Percentiles rank a stretch among this genome's conserved stretches.
phyloP scores from a whole-genome alignment of 2,888 invertebrate species.

The Drosophila niveifrons region DNA sequence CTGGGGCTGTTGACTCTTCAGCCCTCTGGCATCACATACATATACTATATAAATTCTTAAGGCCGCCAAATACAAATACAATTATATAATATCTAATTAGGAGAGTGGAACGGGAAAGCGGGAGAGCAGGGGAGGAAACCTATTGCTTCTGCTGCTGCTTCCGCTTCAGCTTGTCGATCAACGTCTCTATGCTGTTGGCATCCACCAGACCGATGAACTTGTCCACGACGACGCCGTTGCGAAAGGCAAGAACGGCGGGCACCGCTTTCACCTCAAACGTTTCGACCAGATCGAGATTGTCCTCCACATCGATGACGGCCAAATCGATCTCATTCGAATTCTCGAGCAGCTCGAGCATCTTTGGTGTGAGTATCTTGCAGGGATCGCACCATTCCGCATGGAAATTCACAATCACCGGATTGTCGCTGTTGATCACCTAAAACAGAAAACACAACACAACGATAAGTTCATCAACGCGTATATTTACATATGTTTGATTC shows the following conservation, averaged over 20 bases:
- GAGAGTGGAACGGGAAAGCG: not conserved
- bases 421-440: constrained; percentile 91
- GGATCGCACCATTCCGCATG: constrained; percentile 97
- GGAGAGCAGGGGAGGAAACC: not conserved
- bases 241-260: constrained; percentile 90
- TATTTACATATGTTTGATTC: constrained; percentile 23
- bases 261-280: constrained; percentile 94
- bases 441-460: constrained; percentile 25
- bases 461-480: not conserved
- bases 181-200: constrained; percentile 91
- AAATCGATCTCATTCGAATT: constrained; percentile 90
- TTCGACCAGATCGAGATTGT: constrained; percentile 92
- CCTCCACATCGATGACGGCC: constrained; percentile 93
- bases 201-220: constrained; percentile 95
- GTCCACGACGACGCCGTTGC: constrained; percentile 93
- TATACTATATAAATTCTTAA: constrained; percentile 48
- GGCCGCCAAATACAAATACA: constrained; percentile 46
- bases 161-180: constrained; percentile 88
- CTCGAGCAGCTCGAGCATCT: constrained; percentile 91
- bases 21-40: constrained; percentile 22
- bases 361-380: constrained; percentile 94
- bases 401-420: constrained; percentile 95
- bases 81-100: constrained; percentile 20
- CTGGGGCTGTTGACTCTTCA: not conserved
- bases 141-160: constrained; percentile 72